Evolutionary conservation across 2,888 invertebrate genomes (phyloP), one percentile per base, ranked within the genome.

Genomic region (Archaeoteleia sp.): DNA sequence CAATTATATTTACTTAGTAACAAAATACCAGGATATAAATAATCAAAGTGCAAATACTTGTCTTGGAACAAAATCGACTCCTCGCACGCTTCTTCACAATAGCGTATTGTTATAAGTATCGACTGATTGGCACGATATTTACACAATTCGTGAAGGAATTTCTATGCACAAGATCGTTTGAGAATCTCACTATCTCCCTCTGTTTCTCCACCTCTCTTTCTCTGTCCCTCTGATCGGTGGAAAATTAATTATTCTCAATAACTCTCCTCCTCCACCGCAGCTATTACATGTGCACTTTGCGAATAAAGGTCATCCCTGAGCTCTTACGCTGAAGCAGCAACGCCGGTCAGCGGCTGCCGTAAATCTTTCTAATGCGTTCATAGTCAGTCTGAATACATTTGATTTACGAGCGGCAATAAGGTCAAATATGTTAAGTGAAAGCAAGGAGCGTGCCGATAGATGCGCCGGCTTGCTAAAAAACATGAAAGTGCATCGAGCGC

Each of bases 361-460:
- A 71, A 74, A 74, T 20, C 20, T 20, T 72, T 54, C 58, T 62
- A 72, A 72, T 72, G 69, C 71, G 70, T 43, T 69, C 65, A 68
- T 68, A 70, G 61, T 48, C 60, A 27, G 45, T 65, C 63, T 60
- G 66, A 65, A 68, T 71, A 58, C 72, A 45, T 68, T 71, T 71
- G 70, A 71, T 74, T 71, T 74, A 74, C 58, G 63, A 54, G 34
- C 68, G 48, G 71, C 68, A 74, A 71, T 74, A 74, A 71, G 74
- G 70, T 72, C 69, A 71, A 71, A 72, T 70, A 72, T 74, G 72
- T 71, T 71, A 72, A 72, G 72, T 69, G 72, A 74, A 74, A 74
- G 72, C 72, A 34, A 63, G 53, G 45, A 58, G 58, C 68, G 62
- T 49, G 63, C 63, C 49, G 37, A 67, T 35, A 40, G 55, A 45